Evolutionary conservation across 2,797 vertebrate species (phyloP).

Genomic region (Anisognathus igniventris): DNA sequence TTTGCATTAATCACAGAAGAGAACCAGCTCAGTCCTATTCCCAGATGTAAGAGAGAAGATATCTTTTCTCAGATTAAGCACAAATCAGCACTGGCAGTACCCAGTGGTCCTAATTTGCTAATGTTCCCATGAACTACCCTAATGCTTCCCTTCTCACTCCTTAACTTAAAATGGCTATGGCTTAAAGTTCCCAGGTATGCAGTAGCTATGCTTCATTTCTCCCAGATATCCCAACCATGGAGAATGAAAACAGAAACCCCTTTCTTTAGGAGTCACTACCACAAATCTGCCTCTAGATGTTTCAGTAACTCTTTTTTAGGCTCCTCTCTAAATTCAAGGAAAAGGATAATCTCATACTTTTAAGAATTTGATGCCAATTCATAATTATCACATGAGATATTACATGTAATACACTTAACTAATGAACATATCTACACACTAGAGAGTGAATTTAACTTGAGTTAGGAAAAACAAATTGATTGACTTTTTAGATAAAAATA

Average conservation of each 20-base stretch:
- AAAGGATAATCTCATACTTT: neutral
- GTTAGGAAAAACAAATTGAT: neutral
- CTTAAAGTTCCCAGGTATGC: neutral
- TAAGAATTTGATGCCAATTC: neutral
- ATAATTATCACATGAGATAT: neutral
- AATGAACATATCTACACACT: neutral
- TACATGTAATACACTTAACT: neutral
- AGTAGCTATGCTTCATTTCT: neutral
- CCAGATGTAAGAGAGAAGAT: neutral
- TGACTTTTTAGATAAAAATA: neutral
- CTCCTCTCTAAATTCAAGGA: neutral
- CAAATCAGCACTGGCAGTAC: neutral
- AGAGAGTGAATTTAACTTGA: neutral
- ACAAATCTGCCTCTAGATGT: neutral
- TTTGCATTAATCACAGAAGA: neutral
- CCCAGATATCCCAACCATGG: neutral
- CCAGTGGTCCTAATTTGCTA: neutral
- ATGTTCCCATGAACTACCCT: neutral
- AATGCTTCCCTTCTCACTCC: neutral
- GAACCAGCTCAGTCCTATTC: neutral
- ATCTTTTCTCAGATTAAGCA: neutral
- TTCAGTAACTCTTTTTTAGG: neutral
- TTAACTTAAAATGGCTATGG: neutral
- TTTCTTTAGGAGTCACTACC: neutral
- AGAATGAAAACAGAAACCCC: neutral